These are phyloP conservation scores for Chymomyza amoena DNA, from an alignment of 2,888 invertebrate genomes.

Conservation along the genomic window DNA sequence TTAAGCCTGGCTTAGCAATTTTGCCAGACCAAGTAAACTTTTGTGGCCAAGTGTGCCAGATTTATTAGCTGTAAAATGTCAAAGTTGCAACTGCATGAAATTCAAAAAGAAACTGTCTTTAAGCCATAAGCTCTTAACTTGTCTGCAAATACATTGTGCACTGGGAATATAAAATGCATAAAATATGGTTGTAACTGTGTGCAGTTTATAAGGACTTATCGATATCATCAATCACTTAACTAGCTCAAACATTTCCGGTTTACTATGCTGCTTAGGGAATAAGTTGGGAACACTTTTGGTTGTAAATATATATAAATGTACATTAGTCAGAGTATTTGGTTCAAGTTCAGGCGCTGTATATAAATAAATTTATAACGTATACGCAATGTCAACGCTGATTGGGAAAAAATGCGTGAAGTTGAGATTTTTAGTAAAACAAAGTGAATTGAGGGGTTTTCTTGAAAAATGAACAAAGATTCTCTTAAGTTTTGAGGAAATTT, in stretches of 20 bases:
- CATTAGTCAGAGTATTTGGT: neutral
- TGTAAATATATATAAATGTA: neutral
- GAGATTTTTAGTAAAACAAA: neutral
- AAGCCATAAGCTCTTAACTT: neutral
- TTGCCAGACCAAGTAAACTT: neutral
- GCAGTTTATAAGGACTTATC: conserved; percentile 75
- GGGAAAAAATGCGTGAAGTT: neutral
- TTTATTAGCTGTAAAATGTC: conserved; percentile 36
- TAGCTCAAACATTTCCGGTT: neutral
- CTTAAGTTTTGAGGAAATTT: conserved; percentile 1
- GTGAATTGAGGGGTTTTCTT: neutral
- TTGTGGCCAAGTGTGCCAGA: neutral
- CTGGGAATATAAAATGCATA: neutral
- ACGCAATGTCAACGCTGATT: neutral
- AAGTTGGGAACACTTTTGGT: neutral
- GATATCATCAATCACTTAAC: conserved; percentile 74
- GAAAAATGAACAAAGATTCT: conserved; percentile 11
- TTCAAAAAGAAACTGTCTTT: neutral
- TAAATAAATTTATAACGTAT: conserved; percentile 63
- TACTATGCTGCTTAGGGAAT: neutral
- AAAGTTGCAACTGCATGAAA: conserved; percentile 1
- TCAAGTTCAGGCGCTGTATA: conserved; percentile 20
- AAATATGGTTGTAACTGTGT: conserved; percentile 16
- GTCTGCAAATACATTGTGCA: neutral
- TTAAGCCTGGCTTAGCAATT: neutral